Base-by-base conservation (phyloP, 2,888 invertebrate species). In the Acholoe squamosa region DNA sequence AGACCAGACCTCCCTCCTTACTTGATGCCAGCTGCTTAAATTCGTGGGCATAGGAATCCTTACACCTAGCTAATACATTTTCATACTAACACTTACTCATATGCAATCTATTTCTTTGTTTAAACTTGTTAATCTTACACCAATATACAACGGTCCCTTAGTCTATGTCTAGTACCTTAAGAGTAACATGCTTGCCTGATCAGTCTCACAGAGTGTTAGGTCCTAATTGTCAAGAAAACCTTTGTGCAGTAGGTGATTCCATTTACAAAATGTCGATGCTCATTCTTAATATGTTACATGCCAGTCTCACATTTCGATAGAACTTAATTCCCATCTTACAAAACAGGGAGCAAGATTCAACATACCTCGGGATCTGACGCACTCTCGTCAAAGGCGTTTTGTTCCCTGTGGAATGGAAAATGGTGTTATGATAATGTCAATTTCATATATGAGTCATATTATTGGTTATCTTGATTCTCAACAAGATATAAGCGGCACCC, bases 301-400 rank as follows among this genome's bases (percentile, higher is more conserved):
- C 71, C 12, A 3, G 25, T 10, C 71, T 28, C 28, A 28, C 25
- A 71, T 25, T 25, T 1, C 71, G 3, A 28, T 71, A 1, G 1
- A 3, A n/a, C 19, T 7, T 3, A 7, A 3, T 43, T 43, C 61
- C 76, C 76, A 76, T 25, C 43, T 43, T 76, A 76, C 76, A 14
- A 76, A 31, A 10, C 25, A 76, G 5, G 31, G 28, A 7, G 25
- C 3, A 28, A 25, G 16, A 3, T 7, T 19, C 33, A 43, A 0
- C 80, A 16, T 80, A 80, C 80, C 80, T 80, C 34, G 33, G 80
- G 33, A 33, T 34, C 80, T 43, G 80, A 80, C 80, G 80, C 80
- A 7, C 80, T 80, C 80, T 80, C 80, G 80, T 80, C 80, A 80
- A 80, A 80, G 80, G 80, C 80, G 80, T 43, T 43, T 7, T 33